These are phyloP conservation scores for Drosophila sproati DNA, from an alignment of 1,140 invertebrate species.

Conservation along the genomic window DNA sequence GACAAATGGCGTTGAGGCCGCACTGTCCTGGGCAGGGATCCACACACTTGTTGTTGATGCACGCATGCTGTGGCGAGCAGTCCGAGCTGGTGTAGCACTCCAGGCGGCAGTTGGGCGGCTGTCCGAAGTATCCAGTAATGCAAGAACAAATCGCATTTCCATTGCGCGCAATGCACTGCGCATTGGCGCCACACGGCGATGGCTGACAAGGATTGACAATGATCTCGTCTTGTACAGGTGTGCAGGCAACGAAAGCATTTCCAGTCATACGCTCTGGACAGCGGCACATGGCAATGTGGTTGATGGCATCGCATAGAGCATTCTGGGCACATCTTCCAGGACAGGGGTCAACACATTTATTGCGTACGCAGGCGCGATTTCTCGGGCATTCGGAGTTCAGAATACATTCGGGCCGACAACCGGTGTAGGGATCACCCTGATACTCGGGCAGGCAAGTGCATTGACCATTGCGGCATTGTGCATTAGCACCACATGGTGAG, in stretches of 20 bases:
- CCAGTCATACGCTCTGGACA: conserved; percentile 91
- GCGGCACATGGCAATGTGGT: conserved; percentile 91
- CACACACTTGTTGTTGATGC: conserved; percentile 91
- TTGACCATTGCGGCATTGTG: conserved; percentile 90
- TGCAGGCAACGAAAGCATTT: conserved; percentile 87
- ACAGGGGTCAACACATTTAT: conserved; percentile 93
- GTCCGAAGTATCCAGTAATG: conserved; percentile 88
- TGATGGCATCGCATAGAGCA: conserved; percentile 90
- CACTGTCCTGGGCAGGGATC: conserved; percentile 93
- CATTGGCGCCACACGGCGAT: conserved; percentile 91
- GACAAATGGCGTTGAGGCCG: conserved; percentile 90
- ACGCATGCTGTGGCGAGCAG: conserved; percentile 89
- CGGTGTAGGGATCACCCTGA: conserved; percentile 92
- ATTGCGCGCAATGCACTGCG: conserved; percentile 89
- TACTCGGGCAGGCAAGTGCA: conserved; percentile 91
- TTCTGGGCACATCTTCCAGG: conserved; percentile 91
- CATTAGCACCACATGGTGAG: conserved; percentile 90
- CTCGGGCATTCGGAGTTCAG: conserved; percentile 91
- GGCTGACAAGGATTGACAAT: conserved; percentile 88
- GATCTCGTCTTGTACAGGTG: conserved; percentile 67
- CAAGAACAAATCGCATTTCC: conserved; percentile 91
- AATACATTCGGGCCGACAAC: conserved; percentile 90
- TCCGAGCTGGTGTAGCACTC: conserved; percentile 92
- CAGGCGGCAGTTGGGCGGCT: conserved; percentile 90
- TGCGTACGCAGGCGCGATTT: conserved; percentile 90